Evolutionary conservation across 2,888 invertebrate genomes (phyloP), one percentile per base, ranked within the genome.

Genomic region (Agonopterix arenella): DNA sequence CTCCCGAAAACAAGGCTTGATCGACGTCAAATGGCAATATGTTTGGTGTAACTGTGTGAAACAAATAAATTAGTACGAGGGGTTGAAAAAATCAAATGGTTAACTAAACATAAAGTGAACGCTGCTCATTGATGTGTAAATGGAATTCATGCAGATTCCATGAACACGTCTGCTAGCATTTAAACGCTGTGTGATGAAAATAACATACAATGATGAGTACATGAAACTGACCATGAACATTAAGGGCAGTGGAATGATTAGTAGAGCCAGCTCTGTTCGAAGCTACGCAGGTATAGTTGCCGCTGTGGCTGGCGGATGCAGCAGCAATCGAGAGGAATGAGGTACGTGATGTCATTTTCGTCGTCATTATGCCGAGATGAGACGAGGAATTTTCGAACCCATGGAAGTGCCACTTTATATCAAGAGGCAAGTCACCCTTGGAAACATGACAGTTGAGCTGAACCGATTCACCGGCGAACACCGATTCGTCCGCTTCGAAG

Each of bases 201-300:
- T 58, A 64, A 66, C 58, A 64, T 54, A 62, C 52, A 37, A 61
- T 54, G 53, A 56, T 68, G 71, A 73, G 51, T 57, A 64, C 70
- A 74, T 70, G 56, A 73, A 82, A 88, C 88, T 86, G 81, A 90
- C 90, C 90, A 80, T 89, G 90, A 76, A 90, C 90, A 68, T 89
- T 90, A 73, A 84, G 80, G 74, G 81, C 78, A 90, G 94, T 91
- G 66, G 93, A 91, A 77, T 93, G 91, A 70, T 92, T 93, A 67
- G 92, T 90, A 53, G 84, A 89, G 64, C 95, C 95, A 57, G 94
- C 95, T 63, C 77, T 86, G 85, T 95, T 95, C 57, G 89, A 86
- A 38, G 94, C 95, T 59, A 92, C 90, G 77, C 96, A 96, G 56
- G 93, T 94, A 71, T 95, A 96, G 70, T 91, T 90, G 59, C 95